phyloP scores from a whole-genome alignment of 1,140 invertebrate species.

The Leptoteleia sp. region DNA sequence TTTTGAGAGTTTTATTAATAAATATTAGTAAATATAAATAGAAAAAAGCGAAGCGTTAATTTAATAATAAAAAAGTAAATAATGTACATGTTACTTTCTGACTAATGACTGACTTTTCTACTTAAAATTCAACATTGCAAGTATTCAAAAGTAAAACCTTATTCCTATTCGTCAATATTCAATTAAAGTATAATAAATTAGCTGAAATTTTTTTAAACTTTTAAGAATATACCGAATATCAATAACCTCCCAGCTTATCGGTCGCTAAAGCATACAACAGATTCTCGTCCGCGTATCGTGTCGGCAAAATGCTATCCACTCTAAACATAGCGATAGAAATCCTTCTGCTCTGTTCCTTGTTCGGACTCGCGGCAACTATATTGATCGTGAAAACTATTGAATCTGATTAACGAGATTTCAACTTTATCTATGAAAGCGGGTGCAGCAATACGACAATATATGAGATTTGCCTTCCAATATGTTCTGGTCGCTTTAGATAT shows the following conservation, averaged over 20 bases:
- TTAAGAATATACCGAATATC: not conserved
- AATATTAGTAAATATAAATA: too few relatives aligned
- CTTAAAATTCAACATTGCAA: not conserved
- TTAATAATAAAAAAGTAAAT: too few relatives aligned
- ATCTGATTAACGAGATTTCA: conserved; percentile 48
- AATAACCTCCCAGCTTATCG: conserved; percentile 1
- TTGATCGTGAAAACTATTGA: conserved; percentile 51
- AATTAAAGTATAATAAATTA: too few relatives aligned
- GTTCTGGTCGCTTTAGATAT: too few relatives aligned
- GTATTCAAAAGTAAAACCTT: not conserved
- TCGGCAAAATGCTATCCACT: conserved; percentile 28
- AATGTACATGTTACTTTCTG: too few relatives aligned
- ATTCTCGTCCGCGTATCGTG: conserved; percentile 21
- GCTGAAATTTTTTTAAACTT: too few relatives aligned
- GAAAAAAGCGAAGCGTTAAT: too few relatives aligned
- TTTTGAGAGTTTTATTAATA: too few relatives aligned
- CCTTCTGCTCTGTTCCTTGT: conserved; percentile 17
- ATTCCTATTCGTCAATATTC: too few relatives aligned
- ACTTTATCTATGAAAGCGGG: conserved; percentile 3
- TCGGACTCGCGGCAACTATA: conserved; percentile 10
- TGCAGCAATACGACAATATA: not conserved
- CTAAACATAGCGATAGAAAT: conserved; percentile 22
- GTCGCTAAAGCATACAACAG: conserved; percentile 1
- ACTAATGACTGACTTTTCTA: not conserved
- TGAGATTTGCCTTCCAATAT: not conserved